Evolutionary conservation across 2,113 vertebrate genomes (phyloP), one percentile per base, ranked within the genome.

Genomic region (Menura novaehollandiae): DNA sequence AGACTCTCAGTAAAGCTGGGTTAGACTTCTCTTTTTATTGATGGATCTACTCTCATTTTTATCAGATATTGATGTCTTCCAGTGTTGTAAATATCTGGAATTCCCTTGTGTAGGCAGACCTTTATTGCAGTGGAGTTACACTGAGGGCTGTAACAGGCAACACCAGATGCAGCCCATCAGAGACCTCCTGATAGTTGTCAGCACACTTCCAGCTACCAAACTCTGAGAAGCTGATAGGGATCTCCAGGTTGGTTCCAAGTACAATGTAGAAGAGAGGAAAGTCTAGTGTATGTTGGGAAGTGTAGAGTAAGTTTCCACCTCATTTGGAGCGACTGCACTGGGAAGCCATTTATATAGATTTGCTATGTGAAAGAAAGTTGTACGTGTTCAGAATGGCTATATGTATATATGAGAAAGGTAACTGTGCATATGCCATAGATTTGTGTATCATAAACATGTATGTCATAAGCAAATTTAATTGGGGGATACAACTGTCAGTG

Each of bases 381-480:
- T 32, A 59, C 3, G 11, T 76, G 35, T 92, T 89, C 64, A 68
- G 58, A 84, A 66, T 58, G 74, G 35, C 66, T 95, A 84, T 8
- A 75, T 33, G 43, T 67, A 20, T 71, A 82, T 63, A 87, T 66
- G 59, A 46, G 77, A 95, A 87, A 87, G 30, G 75, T 82, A 87
- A 89, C 76, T 94, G 72, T 85, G 90, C 30, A 51, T 89, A 60
- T 79, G 66, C 53, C 60, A 19, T 77, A 92, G 63, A 63, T 20
- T 60, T 91, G 39, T 69, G 47, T 81, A 71, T 72, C 55, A 67
- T 92, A 95, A 93, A 84, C 3, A 2, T 86, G 71, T 91, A 30
- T 79, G 39, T 88, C 53, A 67, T 53, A 94, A 95, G 79, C 79
- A 87, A 32, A 91, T 96, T 95, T 82, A 67, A 7, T 62, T 63